These are phyloP conservation scores for Yponomeuta evonymella DNA, from an alignment of 2,888 invertebrate species.

Conservation along the genomic window DNA sequence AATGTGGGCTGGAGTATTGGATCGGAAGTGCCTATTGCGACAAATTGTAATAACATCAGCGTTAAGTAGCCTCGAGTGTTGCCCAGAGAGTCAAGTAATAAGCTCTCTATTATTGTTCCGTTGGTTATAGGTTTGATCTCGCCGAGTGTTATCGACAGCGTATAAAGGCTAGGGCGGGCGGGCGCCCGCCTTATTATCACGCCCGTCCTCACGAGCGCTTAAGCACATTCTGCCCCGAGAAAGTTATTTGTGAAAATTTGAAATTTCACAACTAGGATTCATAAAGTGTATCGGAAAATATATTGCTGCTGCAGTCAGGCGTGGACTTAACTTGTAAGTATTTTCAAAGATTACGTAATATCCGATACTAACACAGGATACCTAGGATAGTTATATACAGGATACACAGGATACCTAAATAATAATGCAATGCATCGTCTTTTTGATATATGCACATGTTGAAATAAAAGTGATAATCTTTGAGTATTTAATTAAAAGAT, in stretches of 20 bases:
- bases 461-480: no score
- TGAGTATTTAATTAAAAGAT: no score
- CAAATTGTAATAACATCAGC: not conserved
- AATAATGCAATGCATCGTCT: no score
- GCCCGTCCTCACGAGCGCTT: conserved; percentile 39
- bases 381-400: no score
- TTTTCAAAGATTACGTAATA: not conserved
- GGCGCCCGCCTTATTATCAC: conserved; percentile 45
- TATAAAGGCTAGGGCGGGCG: conserved; percentile 55
- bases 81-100: not conserved
- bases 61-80: not conserved
- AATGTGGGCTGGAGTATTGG: no score
- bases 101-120: not conserved
- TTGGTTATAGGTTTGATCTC: not conserved
- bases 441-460: no score
- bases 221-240: not conserved
- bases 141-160: not conserved
- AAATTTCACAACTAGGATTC: not conserved
- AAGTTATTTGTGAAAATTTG: not conserved
- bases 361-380: no score
- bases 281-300: not conserved
- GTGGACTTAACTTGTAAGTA: not conserved
- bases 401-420: no score
- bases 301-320: not conserved
- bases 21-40: not conserved